Evolutionary conservation across 2,113 vertebrate species (phyloP).

Genomic region (Anolis sagrei): DNA sequence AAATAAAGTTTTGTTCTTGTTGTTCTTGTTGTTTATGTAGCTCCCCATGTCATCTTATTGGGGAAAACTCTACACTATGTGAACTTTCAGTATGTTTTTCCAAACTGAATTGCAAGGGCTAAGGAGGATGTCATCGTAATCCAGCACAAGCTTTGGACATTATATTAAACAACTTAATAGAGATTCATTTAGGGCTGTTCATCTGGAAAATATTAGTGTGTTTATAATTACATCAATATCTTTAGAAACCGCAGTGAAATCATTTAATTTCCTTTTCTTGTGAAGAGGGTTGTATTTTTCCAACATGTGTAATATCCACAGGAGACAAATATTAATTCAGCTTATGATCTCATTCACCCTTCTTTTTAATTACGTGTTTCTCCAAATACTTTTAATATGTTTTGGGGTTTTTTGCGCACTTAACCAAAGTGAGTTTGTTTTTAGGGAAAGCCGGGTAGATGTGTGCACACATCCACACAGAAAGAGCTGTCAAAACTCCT

Average conservation of each 20-base stretch:
- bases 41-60: background rate
- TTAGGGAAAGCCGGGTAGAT: no score
- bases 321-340: background rate
- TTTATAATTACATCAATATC: conserved; percentile 15
- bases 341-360: background rate
- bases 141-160: background rate
- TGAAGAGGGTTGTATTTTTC: background rate
- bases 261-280: conserved; percentile 20
- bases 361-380: conserved; percentile 1
- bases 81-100: background rate
- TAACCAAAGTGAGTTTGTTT: background rate
- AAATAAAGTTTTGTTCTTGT: no score
- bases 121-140: background rate
- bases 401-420: no score
- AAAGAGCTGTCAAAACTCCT: background rate
- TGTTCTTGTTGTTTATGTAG: background rate
- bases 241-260: conserved; percentile 17
- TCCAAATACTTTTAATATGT: background rate
- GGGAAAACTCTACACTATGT: background rate
- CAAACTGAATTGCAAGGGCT: background rate
- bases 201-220: background rate
- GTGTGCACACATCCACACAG: background rate
- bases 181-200: background rate
- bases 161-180: conserved; percentile 12
- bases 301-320: background rate